Evolutionary conservation across 1,140 invertebrate genomes (phyloP), one percentile per base, ranked within the genome.

Genomic region (Drosophila mayri): DNA sequence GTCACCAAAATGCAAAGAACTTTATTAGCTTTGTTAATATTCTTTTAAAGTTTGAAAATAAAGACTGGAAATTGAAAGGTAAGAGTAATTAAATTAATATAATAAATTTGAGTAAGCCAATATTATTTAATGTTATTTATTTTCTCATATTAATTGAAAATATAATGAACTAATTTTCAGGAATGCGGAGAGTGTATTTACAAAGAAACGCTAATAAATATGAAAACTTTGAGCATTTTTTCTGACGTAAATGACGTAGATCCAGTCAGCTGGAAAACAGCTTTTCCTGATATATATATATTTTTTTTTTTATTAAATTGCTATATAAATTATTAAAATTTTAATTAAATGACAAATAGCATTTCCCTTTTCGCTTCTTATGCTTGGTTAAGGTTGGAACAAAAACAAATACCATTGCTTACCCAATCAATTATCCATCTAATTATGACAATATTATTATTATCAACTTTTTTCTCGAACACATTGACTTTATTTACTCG

Each of bases 381-480:
- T 22, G 20, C 14, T 43, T 28, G 12, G 32, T n/a, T 18, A 20
- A 41, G 37, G 30, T 12, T 63, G 12, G 22, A 49, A 67, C 60
- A 70, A 57, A 76, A n/a, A 47, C 60, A 70, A 57, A 76, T 55
- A 20, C 32, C 35, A 52, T 30, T 76, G 74, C 74, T 76, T 76
- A 59, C 63, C 55, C 55, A 68, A 76, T 76, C 49, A 76, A 76
- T 76, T 76, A 76, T 47, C 57, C 46, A 77, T 68, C 57, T 77
- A 62, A 77, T 77, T 76, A 76, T 58, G 55, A 37, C 40, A 37
- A 59, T 58, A 49, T 65, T 57, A 44, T 41, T 40, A 16, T 61
- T 47, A n/a, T 50, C 8, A 32, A 28, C 49, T 49, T 55, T 68
- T 79, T 71, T 55, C 20, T 43, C 22, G 7, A 12, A 18, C 44